Conservation (phyloP, 2,113 vertebrate species). For the Apus apus region DNA sequence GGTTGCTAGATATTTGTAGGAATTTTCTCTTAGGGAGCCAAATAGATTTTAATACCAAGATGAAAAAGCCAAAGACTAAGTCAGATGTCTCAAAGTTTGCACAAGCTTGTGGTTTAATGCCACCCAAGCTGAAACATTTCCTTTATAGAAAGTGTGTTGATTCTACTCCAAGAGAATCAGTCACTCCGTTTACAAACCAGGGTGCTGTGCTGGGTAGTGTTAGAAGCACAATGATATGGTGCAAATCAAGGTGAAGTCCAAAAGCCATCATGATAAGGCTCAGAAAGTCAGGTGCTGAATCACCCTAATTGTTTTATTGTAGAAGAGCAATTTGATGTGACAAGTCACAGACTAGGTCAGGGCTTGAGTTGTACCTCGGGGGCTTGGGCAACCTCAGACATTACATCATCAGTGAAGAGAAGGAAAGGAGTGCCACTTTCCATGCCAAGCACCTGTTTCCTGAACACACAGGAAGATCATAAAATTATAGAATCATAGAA, state of each 20-base stretch:
- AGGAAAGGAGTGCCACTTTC: slow-evolving; percentile 13
- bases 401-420: neutral
- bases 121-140: neutral
- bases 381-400: slow-evolving; percentile 5
- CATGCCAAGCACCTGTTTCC: neutral
- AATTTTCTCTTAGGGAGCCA: neutral
- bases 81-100: neutral
- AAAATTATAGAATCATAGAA: too few relatives aligned
- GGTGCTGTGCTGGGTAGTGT: neutral
- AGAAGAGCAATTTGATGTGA: neutral
- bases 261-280: neutral
- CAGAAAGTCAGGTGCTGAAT: slow-evolving; percentile 21
- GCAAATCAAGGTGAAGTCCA: neutral
- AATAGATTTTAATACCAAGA: neutral
- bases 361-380: neutral
- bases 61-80: neutral
- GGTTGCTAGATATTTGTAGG: neutral
- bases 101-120: neutral
- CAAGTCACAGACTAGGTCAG: neutral
- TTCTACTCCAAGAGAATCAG: neutral
- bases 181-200: neutral
- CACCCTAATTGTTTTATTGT: neutral
- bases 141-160: neutral
- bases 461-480: neutral
- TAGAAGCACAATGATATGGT: neutral